These are phyloP conservation scores for Dioctria linearis DNA, from an alignment of 2,888 invertebrate genomes.

Conservation along the genomic window DNA sequence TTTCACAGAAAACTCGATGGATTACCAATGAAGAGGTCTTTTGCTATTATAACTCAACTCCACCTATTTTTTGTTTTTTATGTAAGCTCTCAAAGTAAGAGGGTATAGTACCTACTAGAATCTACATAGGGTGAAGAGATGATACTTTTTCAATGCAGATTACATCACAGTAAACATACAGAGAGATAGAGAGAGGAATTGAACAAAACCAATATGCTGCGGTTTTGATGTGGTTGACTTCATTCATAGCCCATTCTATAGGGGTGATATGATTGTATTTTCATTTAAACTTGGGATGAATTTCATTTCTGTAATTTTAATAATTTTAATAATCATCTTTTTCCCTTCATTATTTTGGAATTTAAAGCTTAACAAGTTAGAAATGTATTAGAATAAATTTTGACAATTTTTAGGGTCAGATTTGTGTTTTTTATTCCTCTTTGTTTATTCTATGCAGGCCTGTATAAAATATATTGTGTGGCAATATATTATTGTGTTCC, in stretches of 20 bases:
- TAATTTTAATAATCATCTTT: too few relatives aligned
- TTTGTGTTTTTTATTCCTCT: too few relatives aligned
- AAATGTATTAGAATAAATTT: too few relatives aligned
- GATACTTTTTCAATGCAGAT: slow-evolving; percentile 33
- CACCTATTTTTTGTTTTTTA: slow-evolving; percentile 10
- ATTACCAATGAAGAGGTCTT: slow-evolving; percentile 48
- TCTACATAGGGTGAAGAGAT: slow-evolving; percentile 7
- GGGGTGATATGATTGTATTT: not conserved
- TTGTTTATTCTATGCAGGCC: too few relatives aligned
- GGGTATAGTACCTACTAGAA: not conserved
- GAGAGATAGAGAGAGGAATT: not conserved
- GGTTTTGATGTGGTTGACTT: slow-evolving; percentile 33
- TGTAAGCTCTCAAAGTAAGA: not conserved
- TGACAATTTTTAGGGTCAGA: too few relatives aligned
- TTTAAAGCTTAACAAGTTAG: too few relatives aligned
- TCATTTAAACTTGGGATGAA: too few relatives aligned
- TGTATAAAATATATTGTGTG: too few relatives aligned
- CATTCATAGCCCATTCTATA: not conserved
- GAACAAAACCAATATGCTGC: slow-evolving; percentile 11
- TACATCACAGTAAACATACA: slow-evolving; percentile 16
- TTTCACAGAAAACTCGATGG: slow-evolving; percentile 34
- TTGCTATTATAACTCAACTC: slow-evolving; percentile 33
- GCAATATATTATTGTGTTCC: too few relatives aligned
- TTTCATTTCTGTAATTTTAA: too few relatives aligned
- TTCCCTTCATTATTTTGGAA: too few relatives aligned